These are phyloP conservation scores for Andrena hattorfiana DNA, from an alignment of 2,888 invertebrate genomes.

Conservation along the genomic window DNA sequence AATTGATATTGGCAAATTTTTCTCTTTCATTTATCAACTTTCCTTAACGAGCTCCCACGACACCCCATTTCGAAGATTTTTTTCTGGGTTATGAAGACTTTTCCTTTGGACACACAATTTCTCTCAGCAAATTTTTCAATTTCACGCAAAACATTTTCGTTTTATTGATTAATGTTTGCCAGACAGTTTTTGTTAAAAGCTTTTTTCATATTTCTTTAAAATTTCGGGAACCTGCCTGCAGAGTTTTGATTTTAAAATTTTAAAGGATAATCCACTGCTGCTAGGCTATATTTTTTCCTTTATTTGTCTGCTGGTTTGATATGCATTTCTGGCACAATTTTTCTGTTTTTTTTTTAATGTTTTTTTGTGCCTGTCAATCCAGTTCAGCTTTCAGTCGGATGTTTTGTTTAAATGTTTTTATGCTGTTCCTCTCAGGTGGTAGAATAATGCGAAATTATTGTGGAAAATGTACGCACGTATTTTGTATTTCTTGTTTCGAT, in stretches of 20 bases:
- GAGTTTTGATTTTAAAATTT: background rate
- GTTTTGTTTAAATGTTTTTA: background rate
- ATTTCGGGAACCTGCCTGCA: background rate
- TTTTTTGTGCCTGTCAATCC: background rate
- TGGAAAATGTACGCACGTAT: background rate
- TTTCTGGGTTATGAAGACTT: too few species aligned
- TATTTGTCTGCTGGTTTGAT: background rate
- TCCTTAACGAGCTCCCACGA: too few species aligned
- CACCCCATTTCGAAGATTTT: too few species aligned
- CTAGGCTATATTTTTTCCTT: background rate
- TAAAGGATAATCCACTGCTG: background rate
- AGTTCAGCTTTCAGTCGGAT: background rate
- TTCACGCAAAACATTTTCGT: too few species aligned
- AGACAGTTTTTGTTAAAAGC: too few species aligned
- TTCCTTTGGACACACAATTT: too few species aligned
- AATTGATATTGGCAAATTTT: background rate
- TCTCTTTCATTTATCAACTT: background rate
- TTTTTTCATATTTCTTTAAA: background rate
- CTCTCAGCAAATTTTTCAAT: too few species aligned
- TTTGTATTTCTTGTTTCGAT: background rate
- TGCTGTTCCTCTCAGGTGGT: too few species aligned
- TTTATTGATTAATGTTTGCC: too few species aligned
- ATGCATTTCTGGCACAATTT: background rate
- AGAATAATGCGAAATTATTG: too few species aligned
- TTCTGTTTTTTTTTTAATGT: background rate